Evolutionary conservation across 2,113 vertebrate species (phyloP).

Genomic region (Aegypius monachus): DNA sequence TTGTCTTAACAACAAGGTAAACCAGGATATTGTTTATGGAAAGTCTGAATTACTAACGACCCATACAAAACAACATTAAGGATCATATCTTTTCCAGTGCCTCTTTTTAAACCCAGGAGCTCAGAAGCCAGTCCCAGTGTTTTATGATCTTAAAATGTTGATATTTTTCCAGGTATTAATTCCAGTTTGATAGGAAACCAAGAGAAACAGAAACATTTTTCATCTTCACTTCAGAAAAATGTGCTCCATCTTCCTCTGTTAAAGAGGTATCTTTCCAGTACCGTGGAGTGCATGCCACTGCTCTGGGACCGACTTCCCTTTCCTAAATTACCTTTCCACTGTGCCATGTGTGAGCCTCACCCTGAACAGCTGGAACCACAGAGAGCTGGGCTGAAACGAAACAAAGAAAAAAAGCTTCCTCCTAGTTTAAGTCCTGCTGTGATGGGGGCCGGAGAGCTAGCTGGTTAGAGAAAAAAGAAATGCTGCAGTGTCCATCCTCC

Average conservation of each 20-base stretch:
- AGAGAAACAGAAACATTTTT: slow-evolving; percentile 10
- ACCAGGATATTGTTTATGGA: slow-evolving; percentile 4
- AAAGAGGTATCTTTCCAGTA: not conserved
- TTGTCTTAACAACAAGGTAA: not conserved
- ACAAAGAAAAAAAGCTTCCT: not conserved
- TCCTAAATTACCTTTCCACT: not conserved
- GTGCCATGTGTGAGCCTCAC: not conserved
- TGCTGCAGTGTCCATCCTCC: not conserved
- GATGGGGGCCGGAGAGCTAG: not conserved
- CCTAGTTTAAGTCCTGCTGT: not conserved
- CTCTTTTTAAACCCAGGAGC: not conserved
- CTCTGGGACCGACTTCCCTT: not conserved
- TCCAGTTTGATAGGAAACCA: slow-evolving; percentile 29
- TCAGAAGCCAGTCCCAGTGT: not conserved
- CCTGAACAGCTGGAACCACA: not conserved
- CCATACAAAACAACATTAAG: not conserved
- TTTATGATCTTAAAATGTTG: slow-evolving; percentile 4
- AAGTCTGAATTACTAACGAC: not conserved
- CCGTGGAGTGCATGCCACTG: not conserved
- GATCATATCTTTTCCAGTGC: not conserved
- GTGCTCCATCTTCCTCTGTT: not conserved
- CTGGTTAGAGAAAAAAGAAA: not conserved
- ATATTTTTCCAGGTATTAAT: slow-evolving; percentile 28
- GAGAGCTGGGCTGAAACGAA: not conserved
- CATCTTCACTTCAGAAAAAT: not conserved